A percentile compares a stretch with the other conserved stretches of the same genome.
These are phyloP conservation scores for Rutpela maculata DNA, from an alignment of 2,888 invertebrate species.

Conservation along the genomic window DNA sequence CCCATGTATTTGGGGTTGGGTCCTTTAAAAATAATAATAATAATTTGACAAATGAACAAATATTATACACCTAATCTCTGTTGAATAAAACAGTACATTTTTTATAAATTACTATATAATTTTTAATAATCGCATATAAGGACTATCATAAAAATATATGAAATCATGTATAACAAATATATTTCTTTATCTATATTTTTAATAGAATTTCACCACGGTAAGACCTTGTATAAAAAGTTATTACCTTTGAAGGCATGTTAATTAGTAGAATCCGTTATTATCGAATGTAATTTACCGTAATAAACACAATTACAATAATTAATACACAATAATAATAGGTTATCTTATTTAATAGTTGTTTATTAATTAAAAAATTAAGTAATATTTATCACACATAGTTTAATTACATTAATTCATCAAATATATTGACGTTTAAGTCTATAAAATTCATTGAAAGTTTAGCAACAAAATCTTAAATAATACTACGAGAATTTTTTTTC, in stretches of 20 bases:
- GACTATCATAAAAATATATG: neutral
- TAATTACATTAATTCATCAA: neutral
- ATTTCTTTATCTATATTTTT: neutral
- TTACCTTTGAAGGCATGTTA: conserved; percentile 28
- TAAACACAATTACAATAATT: conserved; percentile 31
- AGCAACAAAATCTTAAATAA: no score
- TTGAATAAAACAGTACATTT: no score
- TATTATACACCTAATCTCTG: no score
- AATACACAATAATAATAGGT: conserved; percentile 16
- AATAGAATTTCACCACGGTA: neutral
- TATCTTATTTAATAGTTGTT: neutral
- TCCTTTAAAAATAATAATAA: no score
- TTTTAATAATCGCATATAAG: no score
- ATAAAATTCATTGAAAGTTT: no score
- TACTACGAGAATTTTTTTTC: no score
- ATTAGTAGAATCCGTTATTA: conserved; percentile 16
- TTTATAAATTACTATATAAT: no score
- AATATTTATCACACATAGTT: neutral
- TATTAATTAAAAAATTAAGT: neutral
- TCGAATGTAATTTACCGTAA: conserved; percentile 33
- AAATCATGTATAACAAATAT: neutral
- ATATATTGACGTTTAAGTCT: neutral
- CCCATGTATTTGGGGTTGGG: no score
- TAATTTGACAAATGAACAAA: no score
- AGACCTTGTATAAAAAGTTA: neutral